A percentile compares a stretch with the other conserved stretches of the same genome.
Evolutionary conservation across 2,888 invertebrate genomes (phyloP).

Genomic region (Drosophila ustulata): DNA sequence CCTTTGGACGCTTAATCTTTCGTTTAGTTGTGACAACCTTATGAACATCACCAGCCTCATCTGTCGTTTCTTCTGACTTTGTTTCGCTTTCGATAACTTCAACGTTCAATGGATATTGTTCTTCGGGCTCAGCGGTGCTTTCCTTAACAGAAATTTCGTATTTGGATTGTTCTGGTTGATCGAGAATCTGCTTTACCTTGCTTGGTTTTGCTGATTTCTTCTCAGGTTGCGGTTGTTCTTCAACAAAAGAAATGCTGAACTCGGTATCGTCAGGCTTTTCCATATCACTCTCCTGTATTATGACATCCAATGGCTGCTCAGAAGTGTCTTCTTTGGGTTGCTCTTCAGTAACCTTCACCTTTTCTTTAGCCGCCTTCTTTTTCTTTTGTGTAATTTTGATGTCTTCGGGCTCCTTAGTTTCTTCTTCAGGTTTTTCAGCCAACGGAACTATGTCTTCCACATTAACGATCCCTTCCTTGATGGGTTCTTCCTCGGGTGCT

Average conservation of each 20-base stretch:
- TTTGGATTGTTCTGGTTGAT: conserved; percentile 15
- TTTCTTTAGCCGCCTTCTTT: conserved; percentile 71
- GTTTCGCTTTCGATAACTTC: conserved; percentile 84
- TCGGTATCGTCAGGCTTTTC: conserved; percentile 76
- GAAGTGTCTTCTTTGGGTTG: conserved; percentile 72
- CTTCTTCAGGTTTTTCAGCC: conserved; percentile 45
- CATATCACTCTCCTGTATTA: conserved; percentile 24
- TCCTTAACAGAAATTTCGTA: conserved; percentile 58
- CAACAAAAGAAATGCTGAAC: conserved; percentile 39
- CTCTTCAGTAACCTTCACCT: conserved; percentile 84
- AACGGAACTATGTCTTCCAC: conserved; percentile 68
- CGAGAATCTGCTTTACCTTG: conserved; percentile 29
- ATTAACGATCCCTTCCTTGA: conserved; percentile 30
- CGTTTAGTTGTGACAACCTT: conserved; percentile 85
- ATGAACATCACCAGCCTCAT: conserved; percentile 83
- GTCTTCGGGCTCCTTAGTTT: conserved; percentile 37
- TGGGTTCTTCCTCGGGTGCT: conserved; percentile 32
- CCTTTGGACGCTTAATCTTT: conserved; percentile 84
- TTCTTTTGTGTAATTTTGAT: conserved; percentile 38
- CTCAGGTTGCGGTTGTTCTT: conserved; percentile 38
- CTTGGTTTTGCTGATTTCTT: conserved; percentile 30
- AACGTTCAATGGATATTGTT: conserved; percentile 56
- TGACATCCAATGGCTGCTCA: conserved; percentile 40
- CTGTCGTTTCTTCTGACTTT: conserved; percentile 83
- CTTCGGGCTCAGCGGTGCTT: conserved; percentile 45